Base-by-base conservation (phyloP, 2,113 vertebrate genomes). In the Silurus glanis region DNA sequence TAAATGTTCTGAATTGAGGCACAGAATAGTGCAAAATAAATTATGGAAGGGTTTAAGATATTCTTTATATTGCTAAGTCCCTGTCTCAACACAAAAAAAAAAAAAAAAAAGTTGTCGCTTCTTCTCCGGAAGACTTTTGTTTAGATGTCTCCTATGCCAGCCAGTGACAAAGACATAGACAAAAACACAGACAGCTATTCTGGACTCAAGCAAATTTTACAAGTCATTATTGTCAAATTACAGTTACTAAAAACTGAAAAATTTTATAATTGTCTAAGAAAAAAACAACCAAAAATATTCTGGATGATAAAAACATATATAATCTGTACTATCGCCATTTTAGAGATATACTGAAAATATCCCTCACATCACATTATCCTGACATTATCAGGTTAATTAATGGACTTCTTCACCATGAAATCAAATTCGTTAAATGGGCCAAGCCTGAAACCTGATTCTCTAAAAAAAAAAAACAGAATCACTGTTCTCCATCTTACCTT, bases 401-500 rank as follows among this genome's bases (percentile, higher is more conserved):
- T 8, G 9, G 28, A 0, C 0, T 37, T 75, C 9, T 21, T 75
- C 17, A 84, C 6, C 8, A 75, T 1, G 3, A 55, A 49, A 9
- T 37, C 13, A 83, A 45, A 55, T 45, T 49, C 64, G 62, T 5
- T 37, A 21, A 25, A 21, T 7, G 3, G 45, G 25, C 14, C 47
- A 72, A 8, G 59, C 9, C 28, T 6, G 19, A 14, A 21, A 56
- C 58, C 23, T 19, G 28, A 83, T 16, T 51, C 47, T n/a, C 47
- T 53, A 49, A 51, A 10, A 37, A 49, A 51, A 10, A 37, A 56
- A 25, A 53, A 21, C 12, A 51, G 9, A 37, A 78, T 55, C 59
- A 59, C 12, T 58, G 9, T 80, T 79, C 64, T 25, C 37, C 5
- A 9, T 61, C 90, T 95, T 90, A 98, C 98, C 98, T 95, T 98